phyloP scores from a whole-genome alignment of 2,113 vertebrate genomes.

The Bungarus multicinctus region DNA sequence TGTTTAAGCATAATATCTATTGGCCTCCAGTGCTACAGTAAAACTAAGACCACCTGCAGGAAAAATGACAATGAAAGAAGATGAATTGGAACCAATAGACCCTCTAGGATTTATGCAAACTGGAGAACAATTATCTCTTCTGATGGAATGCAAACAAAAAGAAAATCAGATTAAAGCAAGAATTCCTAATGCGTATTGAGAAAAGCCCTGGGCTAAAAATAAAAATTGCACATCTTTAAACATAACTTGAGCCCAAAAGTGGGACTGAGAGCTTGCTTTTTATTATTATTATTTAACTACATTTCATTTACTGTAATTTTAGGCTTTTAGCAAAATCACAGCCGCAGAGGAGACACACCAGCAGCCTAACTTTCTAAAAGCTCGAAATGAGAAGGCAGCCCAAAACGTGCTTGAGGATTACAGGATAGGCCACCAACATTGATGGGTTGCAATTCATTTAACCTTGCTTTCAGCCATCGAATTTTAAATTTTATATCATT shows the following conservation, averaged over 20 bases:
- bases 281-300: not conserved
- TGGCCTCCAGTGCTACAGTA: not conserved
- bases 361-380: not conserved
- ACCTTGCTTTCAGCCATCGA: constrained; percentile 21
- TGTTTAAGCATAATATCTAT: not conserved
- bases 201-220: constrained; percentile 60
- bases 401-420: constrained; percentile 4
- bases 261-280: constrained; percentile 4
- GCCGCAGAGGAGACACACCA: constrained; percentile 13
- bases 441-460: constrained; percentile 3
- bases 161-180: constrained; percentile 57
- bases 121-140: constrained; percentile 52
- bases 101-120: constrained; percentile 44
- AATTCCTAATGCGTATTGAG: constrained; percentile 38
- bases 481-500: constrained; percentile 3
- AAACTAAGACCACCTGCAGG: constrained; percentile 1
- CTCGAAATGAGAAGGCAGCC: constrained; percentile 35
- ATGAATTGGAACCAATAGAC: not conserved
- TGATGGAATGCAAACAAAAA: constrained; percentile 61
- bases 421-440: constrained; percentile 19
- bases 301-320: constrained; percentile 28
- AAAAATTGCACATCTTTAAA: constrained; percentile 41
- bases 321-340: constrained; percentile 39
- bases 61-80: not conserved
- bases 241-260: not conserved